Evolutionary conservation across 2,888 invertebrate species (phyloP), one percentile per base, ranked within the genome.

Genomic region (Cantharis nigra): DNA sequence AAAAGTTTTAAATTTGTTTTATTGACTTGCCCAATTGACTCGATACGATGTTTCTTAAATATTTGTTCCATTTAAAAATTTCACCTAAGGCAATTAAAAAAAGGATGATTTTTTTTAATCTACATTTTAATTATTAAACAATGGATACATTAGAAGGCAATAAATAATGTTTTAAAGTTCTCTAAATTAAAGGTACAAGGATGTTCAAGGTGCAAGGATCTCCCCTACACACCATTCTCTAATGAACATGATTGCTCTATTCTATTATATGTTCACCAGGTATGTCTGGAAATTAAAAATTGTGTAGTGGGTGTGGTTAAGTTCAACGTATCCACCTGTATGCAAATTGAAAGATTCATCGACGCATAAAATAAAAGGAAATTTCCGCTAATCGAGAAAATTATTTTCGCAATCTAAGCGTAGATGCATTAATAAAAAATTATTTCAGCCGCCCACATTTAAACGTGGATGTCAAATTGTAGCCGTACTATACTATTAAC

Each of bases 311-410:
- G 49, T n/a, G 49, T 49, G 49, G 49, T 49, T 5, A 65, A 26
- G 65, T 72, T 69, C 63, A 63, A 18, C 30, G 28, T 28, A 71
- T 75, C 70, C 75, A 75, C 75, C 75, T 75, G 75, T 71, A 75
- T 64, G 69, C 28, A 75, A 75, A 75, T 75, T 71, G 67, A 26
- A 71, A 33, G 20, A 69, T 71, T 71, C 70, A 65, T 71, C 71
- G 49, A 28, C 65, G 70, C 30, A 18, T 67, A 67, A 67, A 67
- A 23, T 67, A 67, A 67, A 64, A 20, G 65, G 20, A 9, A 26
- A 67, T 67, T 67, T 67, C 23, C 65, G 18, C 23, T 67, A 67
- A 67, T 18, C 49, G 49, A 67, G 65, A 18, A 64, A 64, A 64
- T 67, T 13, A 67, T 67, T 23, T 67, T 67, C 18, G n/a, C 23